Percentiles rank a stretch among this genome's conserved stretches.
Evolutionary conservation across 2,888 invertebrate genomes (phyloP).

Genomic region (Brassicogethes aeneus): DNA sequence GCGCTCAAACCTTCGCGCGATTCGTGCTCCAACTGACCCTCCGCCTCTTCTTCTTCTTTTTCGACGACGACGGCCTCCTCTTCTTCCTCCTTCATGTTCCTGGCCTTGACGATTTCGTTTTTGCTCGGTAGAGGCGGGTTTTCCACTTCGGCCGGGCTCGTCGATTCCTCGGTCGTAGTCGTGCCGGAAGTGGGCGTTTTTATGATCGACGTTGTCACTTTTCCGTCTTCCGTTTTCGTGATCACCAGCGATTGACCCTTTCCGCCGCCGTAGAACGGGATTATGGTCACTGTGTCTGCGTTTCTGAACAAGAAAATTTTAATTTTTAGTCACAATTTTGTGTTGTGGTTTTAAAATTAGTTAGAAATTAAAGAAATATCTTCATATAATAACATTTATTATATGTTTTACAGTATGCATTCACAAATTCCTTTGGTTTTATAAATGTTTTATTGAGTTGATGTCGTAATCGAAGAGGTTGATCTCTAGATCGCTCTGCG

Average conservation of each 20-base stretch:
- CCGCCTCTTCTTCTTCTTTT: conserved; percentile 43
- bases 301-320: no score
- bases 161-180: conserved; percentile 9
- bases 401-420: no score
- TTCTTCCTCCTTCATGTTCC: no score
- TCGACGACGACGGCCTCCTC: neutral
- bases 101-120: conserved; percentile 23
- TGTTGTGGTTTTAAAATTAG: no score
- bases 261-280: conserved; percentile 65
- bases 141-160: conserved; percentile 28
- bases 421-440: no score
- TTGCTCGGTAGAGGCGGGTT: conserved; percentile 33
- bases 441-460: no score
- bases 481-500: conserved; percentile 58
- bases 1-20: conserved; percentile 28
- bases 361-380: no score
- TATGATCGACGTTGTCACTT: conserved; percentile 35
- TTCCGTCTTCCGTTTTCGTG: conserved; percentile 46
- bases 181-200: conserved; percentile 26
- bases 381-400: no score
- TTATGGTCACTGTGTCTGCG: conserved; percentile 33
- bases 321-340: no score
- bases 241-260: conserved; percentile 60
- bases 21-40: conserved; percentile 38
- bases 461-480: no score